Conservation (phyloP, 2,888 invertebrate genomes). For the Lacanobia wlatinum region DNA sequence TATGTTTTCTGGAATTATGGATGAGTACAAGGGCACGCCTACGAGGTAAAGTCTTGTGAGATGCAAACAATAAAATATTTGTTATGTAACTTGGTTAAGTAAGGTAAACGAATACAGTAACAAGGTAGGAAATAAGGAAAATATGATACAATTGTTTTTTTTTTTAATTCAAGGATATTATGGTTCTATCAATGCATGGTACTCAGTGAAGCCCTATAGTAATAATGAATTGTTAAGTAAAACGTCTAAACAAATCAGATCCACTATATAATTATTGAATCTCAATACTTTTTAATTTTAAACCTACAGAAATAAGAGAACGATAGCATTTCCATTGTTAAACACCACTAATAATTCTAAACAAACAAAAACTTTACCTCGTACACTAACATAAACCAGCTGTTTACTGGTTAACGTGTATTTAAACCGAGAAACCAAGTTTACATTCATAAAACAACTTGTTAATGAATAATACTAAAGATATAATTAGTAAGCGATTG, state of each 20-base stretch:
- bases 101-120: background rate
- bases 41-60: conserved; percentile 54
- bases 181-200: background rate
- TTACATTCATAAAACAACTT: conserved; percentile 52
- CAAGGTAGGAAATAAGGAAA: conserved; percentile 30
- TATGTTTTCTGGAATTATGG: conserved; percentile 55
- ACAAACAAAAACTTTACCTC: conserved; percentile 44
- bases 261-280: background rate
- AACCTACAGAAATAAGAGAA: conserved; percentile 21
- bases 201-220: background rate
- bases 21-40: conserved; percentile 56
- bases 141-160: background rate
- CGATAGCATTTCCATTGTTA: conserved; percentile 30
- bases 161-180: conserved; percentile 1
- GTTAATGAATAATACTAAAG: conserved; percentile 56
- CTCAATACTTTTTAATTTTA: conserved; percentile 2
- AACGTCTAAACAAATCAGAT: conserved; percentile 4
- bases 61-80: conserved; percentile 61
- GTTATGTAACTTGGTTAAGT: conserved; percentile 20
- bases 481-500: conserved; percentile 58
- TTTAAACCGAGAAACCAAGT: conserved; percentile 36
- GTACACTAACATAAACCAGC: conserved; percentile 42
- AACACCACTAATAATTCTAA: conserved; percentile 34
- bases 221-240: conserved; percentile 7
- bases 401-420: conserved; percentile 34